Percentiles rank a stretch among this genome's conserved stretches.
These are phyloP conservation scores for Verasper variegatus DNA, from an alignment of 2,113 vertebrate genomes.

Conservation along the genomic window DNA sequence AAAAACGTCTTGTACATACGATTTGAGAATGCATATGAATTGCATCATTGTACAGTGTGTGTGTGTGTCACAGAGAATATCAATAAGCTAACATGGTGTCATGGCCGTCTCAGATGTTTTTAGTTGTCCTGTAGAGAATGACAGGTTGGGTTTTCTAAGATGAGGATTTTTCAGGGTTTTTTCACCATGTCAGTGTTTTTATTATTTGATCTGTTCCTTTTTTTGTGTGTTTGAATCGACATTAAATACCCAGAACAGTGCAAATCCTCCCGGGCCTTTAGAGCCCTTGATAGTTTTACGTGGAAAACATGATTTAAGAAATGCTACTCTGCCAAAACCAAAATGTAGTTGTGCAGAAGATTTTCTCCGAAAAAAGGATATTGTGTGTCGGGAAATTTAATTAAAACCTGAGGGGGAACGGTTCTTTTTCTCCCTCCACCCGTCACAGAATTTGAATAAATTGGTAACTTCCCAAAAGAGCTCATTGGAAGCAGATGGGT, in stretches of 20 bases:
- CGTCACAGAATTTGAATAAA: conserved; percentile 1
- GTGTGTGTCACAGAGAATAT: conserved; percentile 24
- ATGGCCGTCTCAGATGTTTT: conserved; percentile 20
- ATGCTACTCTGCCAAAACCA: background rate
- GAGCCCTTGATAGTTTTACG: background rate
- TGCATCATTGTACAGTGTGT: conserved; percentile 53
- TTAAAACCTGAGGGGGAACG: background rate
- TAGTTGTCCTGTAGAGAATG: conserved; percentile 22
- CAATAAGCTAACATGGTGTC: conserved; percentile 31
- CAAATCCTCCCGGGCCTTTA: background rate
- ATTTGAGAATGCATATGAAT: conserved; percentile 51
- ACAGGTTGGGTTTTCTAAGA: conserved; percentile 27
- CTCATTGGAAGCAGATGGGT: conserved; percentile 5
- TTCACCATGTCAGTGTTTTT: background rate
- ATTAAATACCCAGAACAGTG: background rate
- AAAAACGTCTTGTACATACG: conserved; percentile 55
- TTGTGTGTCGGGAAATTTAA: background rate
- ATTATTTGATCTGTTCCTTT: background rate
- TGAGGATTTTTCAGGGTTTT: background rate
- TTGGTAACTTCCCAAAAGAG: background rate
- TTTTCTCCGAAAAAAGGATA: background rate
- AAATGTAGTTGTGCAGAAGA: background rate
- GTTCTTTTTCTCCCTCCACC: background rate
- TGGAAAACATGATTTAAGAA: background rate
- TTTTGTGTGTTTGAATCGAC: background rate